These are phyloP conservation scores for Lontra canadensis DNA, from an alignment of 2,113 vertebrate genomes.

Conservation along the genomic window DNA sequence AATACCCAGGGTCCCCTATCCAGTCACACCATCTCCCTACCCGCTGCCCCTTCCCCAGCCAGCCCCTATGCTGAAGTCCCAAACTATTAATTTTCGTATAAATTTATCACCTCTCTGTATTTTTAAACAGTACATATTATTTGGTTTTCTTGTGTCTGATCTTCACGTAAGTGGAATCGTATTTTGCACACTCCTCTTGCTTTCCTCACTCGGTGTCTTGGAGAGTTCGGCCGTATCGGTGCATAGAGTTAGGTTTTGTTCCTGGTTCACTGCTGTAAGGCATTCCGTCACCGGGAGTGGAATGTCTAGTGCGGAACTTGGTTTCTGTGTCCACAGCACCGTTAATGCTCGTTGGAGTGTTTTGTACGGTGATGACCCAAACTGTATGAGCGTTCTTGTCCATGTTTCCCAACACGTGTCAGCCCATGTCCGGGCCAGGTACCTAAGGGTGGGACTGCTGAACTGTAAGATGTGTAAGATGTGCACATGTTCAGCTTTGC, in stretches of 20 bases:
- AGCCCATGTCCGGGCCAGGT: background rate
- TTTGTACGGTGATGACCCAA: background rate
- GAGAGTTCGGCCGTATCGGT: background rate
- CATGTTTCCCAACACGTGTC: background rate
- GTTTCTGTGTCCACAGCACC: background rate
- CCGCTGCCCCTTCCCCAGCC: background rate
- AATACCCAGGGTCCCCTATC: background rate
- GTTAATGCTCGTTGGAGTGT: rapidly evolving
- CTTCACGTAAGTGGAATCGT: background rate
- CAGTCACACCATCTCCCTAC: background rate
- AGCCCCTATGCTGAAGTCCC: background rate
- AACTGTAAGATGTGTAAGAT: background rate
- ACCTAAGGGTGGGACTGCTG: background rate
- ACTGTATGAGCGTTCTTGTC: background rate
- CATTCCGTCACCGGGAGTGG: no score
- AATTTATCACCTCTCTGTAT: background rate
- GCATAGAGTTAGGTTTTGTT: no score
- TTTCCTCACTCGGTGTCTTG: background rate
- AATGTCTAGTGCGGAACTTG: background rate
- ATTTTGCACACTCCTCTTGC: background rate
- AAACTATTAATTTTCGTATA: background rate
- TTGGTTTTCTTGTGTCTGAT: background rate
- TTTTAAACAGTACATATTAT: background rate
- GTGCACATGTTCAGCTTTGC: background rate
- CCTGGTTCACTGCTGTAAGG: background rate